Base-by-base conservation (phyloP, 1,140 invertebrate genomes). In the Anthonomus grandis region DNA sequence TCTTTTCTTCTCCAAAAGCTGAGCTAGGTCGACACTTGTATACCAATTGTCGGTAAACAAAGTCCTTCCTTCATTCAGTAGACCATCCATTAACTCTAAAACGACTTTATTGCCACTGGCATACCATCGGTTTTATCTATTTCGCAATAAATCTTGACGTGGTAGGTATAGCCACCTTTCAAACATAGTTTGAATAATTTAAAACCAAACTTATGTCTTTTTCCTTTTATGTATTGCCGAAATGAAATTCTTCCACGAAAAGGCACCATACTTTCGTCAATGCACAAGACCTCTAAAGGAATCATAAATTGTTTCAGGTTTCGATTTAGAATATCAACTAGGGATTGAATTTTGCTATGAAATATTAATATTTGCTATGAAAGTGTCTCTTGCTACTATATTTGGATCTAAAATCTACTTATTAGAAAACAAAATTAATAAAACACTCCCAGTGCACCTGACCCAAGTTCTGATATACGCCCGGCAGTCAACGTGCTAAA, bases 1-100 rank as follows among this genome's bases (percentile, higher is more conserved):
- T n/a, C n/a, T n/a, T n/a, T n/a, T n/a, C n/a, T n/a, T n/a, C n/a
- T n/a, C n/a, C n/a, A n/a, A n/a, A n/a, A n/a, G n/a, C n/a, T n/a
- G n/a, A 46, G 74, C 71, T 48, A 78, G 63, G 42, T 67, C 23
- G 49, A 76, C 60, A 63, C 74, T 76, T 19, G 68, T 73, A 57
- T 75, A 77, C 64, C 64, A 76, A 53, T 64, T 71, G 50, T 62
- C 62, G 6, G 64, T 67, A 64, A 52, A 67, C 23, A 51, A 18
- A 23, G 41, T 55, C 25, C 41, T 49, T 15, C 47, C 57, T 17
- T 9, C n/a, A 42, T 57, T 54, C 21, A 65, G 38, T 17, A 57
- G 27, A 46, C 46, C 34, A 27, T 57, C 54, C 21, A 25, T 34
- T 9, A 62, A 23, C 9, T 36, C 24, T 23, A 55, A 31, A 8